Evolutionary conservation across 2,113 vertebrate genomes (phyloP), one percentile per base, ranked within the genome.

Genomic region (Azemiops feae): DNA sequence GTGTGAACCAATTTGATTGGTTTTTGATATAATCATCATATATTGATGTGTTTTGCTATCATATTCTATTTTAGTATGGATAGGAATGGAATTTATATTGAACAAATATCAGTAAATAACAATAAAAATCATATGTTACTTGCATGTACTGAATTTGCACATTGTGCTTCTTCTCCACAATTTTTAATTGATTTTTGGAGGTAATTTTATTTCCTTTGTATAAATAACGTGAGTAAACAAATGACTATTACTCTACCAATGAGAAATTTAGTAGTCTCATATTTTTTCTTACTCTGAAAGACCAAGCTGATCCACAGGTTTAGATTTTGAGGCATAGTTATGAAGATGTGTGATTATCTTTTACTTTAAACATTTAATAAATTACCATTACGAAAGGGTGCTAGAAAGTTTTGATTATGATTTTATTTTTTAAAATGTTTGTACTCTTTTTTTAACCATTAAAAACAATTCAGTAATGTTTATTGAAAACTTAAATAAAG

Each of bases 161-260:
- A 88, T 86, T 92, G 30, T 86, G 89, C 11, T 54, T 91, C 69
- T 94, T 87, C 74, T 1, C 86, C 0, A 89, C 60, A 5, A 18
- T 3, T 52, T 92, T 85, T 89, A 20, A 34, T 43, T 57, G 93
- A 91, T 60, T 86, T 2, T 55, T 58, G 94, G 93, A 81, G 92
- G 95, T 95, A 95, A 97, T 97, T 97, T 97, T 97, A 92, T 95
- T 81, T 81, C 39, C 34, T 81, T 81, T 81, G 39, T 81, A 43
- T 81, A 43, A 81, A 43, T 81, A 43, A 81, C 0, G 7, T 81
- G 16, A 81, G 16, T 81, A 81, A 81, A 81, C 74, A 81, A 81
- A 81, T 81, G 1, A 39, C 18, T 81, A 9, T 22, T 43, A 81
- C 34, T 81, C 34, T 43, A 81, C 34, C 34, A 81, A 43, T 43